These are phyloP conservation scores for Epizoanthus stellaris DNA, from an alignment of 92 coral and sea anemone genomes.

Conservation along the genomic window DNA sequence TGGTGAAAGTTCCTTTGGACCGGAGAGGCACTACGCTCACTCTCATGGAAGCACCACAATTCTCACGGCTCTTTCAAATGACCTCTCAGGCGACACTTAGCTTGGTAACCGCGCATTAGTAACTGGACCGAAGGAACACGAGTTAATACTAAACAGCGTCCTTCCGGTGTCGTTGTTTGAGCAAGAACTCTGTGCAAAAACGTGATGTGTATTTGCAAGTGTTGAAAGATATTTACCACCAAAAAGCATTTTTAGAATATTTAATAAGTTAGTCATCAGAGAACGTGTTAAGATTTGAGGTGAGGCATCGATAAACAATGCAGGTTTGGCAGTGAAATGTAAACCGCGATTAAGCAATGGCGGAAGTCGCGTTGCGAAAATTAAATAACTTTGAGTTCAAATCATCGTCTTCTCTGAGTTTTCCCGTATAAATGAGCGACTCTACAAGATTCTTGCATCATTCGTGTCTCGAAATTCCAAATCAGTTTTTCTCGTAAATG, in stretches of 20 bases:
- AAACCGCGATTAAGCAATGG: background rate
- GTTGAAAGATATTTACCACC: conserved; percentile 11
- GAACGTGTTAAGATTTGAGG: conserved; percentile 2
- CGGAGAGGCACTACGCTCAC: conserved; percentile 11
- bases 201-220: background rate
- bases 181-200: conserved; percentile 13
- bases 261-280: conserved; percentile 23
- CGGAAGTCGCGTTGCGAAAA: conserved; percentile 13
- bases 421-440: background rate
- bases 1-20: background rate
- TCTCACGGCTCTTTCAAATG: conserved; percentile 23
- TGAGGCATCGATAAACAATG: background rate
- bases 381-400: conserved; percentile 14
- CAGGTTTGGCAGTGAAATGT: conserved; percentile 1
- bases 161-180: background rate
- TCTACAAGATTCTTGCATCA: background rate
- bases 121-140: background rate
- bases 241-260: background rate
- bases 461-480: background rate
- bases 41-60: conserved; percentile 26
- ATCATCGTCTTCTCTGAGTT: conserved; percentile 1
- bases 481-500: conserved; percentile 14
- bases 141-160: conserved; percentile 3
- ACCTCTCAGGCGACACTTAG: conserved; percentile 1
- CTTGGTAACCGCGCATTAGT: conserved; percentile 5